phyloP scores from a whole-genome alignment of 2,888 invertebrate genomes.

The Molorchus minor region DNA sequence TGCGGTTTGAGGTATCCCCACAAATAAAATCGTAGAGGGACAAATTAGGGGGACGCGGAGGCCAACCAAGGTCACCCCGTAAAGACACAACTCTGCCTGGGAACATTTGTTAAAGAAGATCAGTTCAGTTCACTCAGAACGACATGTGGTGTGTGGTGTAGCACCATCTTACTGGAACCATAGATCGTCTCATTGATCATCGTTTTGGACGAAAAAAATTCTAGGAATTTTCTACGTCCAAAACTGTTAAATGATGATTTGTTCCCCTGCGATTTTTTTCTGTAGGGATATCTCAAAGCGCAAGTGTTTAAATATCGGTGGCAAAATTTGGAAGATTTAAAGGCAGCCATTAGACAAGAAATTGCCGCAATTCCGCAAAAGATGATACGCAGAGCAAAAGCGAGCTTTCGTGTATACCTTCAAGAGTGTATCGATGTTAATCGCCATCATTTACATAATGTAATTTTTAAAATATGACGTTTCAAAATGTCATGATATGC shows the following conservation, averaged over 20 bases:
- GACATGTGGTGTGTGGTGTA: constrained; percentile 5
- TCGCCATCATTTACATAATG: too few species aligned
- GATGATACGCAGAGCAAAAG: too few species aligned
- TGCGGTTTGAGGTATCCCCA: constrained; percentile 30
- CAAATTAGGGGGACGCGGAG: constrained; percentile 27
- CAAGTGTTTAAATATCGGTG: constrained; percentile 28
- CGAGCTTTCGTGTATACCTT: too few species aligned
- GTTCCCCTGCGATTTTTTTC: not conserved
- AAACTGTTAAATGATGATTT: too few species aligned
- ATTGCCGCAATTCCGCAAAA: constrained; percentile 21
- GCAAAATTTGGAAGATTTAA: constrained; percentile 30
- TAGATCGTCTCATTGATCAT: not conserved
- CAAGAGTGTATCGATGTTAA: too few species aligned
- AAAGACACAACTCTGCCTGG: constrained; percentile 25
- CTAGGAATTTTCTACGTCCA: too few species aligned
- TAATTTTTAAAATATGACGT: too few species aligned
- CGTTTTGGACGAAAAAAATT: not conserved
- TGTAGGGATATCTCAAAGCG: constrained; percentile 1
- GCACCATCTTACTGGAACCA: constrained; percentile 6
- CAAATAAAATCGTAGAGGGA: constrained; percentile 27
- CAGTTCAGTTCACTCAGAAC: too few species aligned
- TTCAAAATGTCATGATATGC: too few species aligned
- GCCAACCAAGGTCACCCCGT: constrained; percentile 25
- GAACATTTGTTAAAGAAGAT: constrained; percentile 15
- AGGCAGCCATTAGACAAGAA: constrained; percentile 33